Percentiles rank a stretch among this genome's conserved stretches.
Conservation (phyloP, 2,888 invertebrate species). For the Rhorus exstirpatorius region DNA sequence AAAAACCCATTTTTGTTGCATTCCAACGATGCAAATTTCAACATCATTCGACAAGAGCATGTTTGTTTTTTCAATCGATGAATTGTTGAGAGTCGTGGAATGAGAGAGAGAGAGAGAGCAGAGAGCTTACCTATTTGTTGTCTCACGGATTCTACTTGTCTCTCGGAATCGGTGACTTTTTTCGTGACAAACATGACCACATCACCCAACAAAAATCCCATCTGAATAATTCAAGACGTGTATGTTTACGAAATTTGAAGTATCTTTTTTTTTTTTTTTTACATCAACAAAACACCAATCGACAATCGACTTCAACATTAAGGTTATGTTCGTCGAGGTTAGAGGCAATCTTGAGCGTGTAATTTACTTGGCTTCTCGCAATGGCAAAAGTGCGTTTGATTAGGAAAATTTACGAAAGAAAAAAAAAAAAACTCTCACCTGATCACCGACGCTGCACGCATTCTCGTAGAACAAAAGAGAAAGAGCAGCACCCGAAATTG, state of each 20-base stretch:
- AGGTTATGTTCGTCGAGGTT: slow-evolving; percentile 69
- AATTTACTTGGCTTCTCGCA: not conserved
- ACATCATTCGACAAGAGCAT: no score
- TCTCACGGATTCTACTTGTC: slow-evolving; percentile 88
- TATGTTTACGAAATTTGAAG: slow-evolving; percentile 11
- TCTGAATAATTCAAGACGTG: slow-evolving; percentile 79
- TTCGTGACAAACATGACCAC: slow-evolving; percentile 89
- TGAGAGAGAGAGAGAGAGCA: not conserved
- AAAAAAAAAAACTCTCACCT: slow-evolving; percentile 87
- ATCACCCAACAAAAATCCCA: slow-evolving; percentile 90
- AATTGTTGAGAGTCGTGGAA: no score
- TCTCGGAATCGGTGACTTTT: slow-evolving; percentile 90
- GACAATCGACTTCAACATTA: not conserved
- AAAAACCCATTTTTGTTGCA: no score
- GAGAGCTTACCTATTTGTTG: slow-evolving; percentile 87
- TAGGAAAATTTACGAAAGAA: slow-evolving; percentile 1
- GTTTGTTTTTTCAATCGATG: no score
- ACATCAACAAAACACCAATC: slow-evolving; percentile 34
- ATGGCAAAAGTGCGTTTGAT: not conserved
- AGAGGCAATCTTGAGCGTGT: slow-evolving; percentile 27
- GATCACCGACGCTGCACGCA: slow-evolving; percentile 88
- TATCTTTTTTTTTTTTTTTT: slow-evolving; percentile 26
- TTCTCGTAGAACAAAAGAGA: slow-evolving; percentile 91
- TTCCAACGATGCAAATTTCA: no score
- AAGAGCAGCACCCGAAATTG: slow-evolving; percentile 89